A percentile compares a stretch with the other conserved stretches of the same genome.
These are phyloP conservation scores for Ctenochaetus hawaiiensis DNA, from an alignment of 2,797 vertebrate genomes.

Conservation along the genomic window DNA sequence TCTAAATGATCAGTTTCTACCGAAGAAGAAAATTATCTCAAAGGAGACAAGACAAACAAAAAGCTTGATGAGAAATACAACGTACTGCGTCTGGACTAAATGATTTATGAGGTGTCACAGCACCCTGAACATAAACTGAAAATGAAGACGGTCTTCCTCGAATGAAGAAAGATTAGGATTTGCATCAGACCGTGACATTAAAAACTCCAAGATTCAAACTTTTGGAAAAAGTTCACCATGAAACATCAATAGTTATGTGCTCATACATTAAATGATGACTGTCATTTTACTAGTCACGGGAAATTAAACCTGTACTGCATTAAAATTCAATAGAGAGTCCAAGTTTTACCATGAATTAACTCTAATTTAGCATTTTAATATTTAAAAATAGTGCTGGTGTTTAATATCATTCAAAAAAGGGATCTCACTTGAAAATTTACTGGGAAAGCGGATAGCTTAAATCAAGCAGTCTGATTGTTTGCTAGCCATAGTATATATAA, in stretches of 20 bases:
- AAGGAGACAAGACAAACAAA: slow-evolving; percentile 59
- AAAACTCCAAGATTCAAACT: background rate
- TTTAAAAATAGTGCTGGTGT: too few species aligned
- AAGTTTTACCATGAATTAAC: background rate
- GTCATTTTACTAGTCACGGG: background rate
- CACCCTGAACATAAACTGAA: slow-evolving; percentile 31
- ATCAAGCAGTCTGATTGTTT: too few species aligned
- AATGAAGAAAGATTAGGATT: background rate
- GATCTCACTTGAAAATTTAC: too few species aligned
- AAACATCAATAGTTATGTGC: background rate
- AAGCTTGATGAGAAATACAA: slow-evolving; percentile 60
- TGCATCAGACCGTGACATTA: background rate
- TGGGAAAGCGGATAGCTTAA: too few species aligned
- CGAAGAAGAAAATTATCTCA: slow-evolving; percentile 39
- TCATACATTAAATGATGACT: background rate
- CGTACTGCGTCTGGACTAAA: slow-evolving; percentile 56
- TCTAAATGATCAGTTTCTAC: slow-evolving; percentile 52
- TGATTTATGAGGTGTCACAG: slow-evolving; percentile 63
- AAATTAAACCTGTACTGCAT: background rate
- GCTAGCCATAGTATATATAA: too few species aligned
- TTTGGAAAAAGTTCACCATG: background rate
- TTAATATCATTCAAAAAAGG: too few species aligned
- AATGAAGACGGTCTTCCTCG: slow-evolving; percentile 24
- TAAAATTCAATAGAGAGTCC: background rate
- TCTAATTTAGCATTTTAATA: background rate